Conservation (phyloP, 2,888 invertebrate species). For the Taphrorychus bicolor region DNA sequence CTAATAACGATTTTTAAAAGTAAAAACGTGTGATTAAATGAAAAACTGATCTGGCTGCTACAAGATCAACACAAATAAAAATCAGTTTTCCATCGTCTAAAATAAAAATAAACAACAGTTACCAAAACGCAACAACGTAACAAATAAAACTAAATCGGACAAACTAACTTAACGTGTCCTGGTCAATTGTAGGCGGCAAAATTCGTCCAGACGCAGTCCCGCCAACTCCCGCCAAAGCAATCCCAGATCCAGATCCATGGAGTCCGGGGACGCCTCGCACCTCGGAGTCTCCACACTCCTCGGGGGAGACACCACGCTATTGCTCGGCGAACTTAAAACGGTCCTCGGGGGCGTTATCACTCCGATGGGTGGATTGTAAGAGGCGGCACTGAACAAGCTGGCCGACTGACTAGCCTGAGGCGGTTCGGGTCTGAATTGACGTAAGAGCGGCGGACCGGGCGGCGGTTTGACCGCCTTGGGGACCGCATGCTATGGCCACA, state of each 20-base stretch:
- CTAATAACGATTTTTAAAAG: constrained; percentile 58
- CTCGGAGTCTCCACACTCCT: constrained; percentile 25
- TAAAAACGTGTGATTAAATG: constrained; percentile 45
- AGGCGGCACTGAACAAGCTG: constrained; percentile 21
- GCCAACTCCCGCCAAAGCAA: constrained; percentile 61
- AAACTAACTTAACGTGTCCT: constrained; percentile 56
- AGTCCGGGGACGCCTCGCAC: constrained; percentile 46
- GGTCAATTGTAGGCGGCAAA: constrained; percentile 59
- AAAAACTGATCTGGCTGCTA: constrained; percentile 17
- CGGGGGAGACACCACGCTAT: not conserved
- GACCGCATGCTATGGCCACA: constrained; percentile 88
- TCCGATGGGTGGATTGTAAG: constrained; percentile 29
- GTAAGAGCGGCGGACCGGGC: constrained; percentile 45
- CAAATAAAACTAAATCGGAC: constrained; percentile 54
- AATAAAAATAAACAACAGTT: constrained; percentile 50
- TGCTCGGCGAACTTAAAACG: constrained; percentile 7
- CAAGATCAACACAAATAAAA: not conserved
- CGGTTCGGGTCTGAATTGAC: constrained; percentile 33
- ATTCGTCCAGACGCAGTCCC: constrained; percentile 60
- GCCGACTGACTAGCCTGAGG: constrained; percentile 22
- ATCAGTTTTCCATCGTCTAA: constrained; percentile 41
- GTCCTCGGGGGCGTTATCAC: constrained; percentile 20
- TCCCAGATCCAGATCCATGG: constrained; percentile 58
- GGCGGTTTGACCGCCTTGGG: constrained; percentile 61
- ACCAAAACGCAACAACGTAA: constrained; percentile 60